Conservation (phyloP, 2,888 invertebrate genomes). For the Amiota communis region DNA sequence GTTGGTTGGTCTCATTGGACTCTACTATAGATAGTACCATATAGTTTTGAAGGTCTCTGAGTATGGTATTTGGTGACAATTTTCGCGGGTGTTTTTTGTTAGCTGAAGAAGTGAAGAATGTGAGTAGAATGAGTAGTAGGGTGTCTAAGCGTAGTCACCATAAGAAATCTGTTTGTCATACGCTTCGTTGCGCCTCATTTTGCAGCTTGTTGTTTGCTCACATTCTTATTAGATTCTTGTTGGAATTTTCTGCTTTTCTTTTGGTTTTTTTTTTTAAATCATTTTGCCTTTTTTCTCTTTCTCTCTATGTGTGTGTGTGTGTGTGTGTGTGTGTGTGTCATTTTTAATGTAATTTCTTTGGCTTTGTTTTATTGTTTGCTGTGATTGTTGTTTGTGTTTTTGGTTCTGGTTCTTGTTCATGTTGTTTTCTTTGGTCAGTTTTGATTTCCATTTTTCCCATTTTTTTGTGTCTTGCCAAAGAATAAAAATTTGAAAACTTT, state of each 20-base stretch:
- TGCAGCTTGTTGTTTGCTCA: constrained; percentile 43
- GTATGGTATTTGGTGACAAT: too few relatives aligned
- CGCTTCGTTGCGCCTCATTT: constrained; percentile 68
- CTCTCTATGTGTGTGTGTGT: neutral
- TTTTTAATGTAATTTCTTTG: constrained; percentile 10
- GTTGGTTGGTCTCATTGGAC: constrained; percentile 42
- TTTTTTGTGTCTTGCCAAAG: too few relatives aligned
- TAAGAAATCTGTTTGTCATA: constrained; percentile 66
- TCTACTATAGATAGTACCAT: too few relatives aligned
- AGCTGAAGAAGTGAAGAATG: too few relatives aligned
- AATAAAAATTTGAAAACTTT: constrained; percentile 17
- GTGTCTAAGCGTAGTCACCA: constrained; percentile 25
- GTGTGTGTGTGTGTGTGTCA: neutral
- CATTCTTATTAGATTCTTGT: too few relatives aligned
- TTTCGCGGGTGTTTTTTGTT: neutral
- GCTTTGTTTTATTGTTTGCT: neutral
- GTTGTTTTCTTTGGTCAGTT: constrained; percentile 20
- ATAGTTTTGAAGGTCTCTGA: neutral
- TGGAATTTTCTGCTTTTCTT: too few relatives aligned
- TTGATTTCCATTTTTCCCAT: neutral
- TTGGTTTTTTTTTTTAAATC: neutral
- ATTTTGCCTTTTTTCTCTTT: neutral
- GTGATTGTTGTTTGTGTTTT: neutral
- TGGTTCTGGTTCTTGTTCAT: neutral
- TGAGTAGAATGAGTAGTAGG: neutral